Evolutionary conservation across 2,888 invertebrate genomes (phyloP), one percentile per base, ranked within the genome.

Genomic region (Bugulina stolonifera): DNA sequence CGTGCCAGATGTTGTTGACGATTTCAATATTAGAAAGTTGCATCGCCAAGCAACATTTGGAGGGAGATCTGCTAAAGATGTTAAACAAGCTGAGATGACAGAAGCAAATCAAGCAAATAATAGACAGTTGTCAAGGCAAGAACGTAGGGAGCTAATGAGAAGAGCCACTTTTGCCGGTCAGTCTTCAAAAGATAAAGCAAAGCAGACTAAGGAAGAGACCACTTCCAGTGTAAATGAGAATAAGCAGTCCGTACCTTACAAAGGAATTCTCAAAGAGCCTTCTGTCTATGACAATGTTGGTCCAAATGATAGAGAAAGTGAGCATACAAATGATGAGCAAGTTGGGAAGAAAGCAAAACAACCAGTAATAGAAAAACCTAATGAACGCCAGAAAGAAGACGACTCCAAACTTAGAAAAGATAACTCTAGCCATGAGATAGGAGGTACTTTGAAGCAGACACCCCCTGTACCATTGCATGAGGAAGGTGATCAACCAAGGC

Each of bases 11-110:
- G 64, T 29, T 3, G 64, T 64, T 32, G 32, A 64, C 32, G 64
- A 64, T n/a, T 27, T 10, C 3, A 64, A 64, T n/a, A 64, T 64
- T 34, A 27, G 64, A 29, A 22, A 29, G 32, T 32, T 64, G 32
- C 64, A 64, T 32, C 2, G 64, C 3, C 64, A 64, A n/a, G 64
- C 64, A 29, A 64, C 64, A 27, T 64, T 64, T 64, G 64, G 64
- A 5, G 64, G 64, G 2, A 64, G 64, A n/a, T 5, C 32, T 14
- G 34, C 32, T 27, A n/a, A 3, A 25, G 64, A 64, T n/a, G 57
- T n/a, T n/a, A 22, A 22, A 10, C 5, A 25, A 32, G 3, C 32
- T 25, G 64, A 32, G 3, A n/a, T 2, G 10, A 25, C 32, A 3
- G 32, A 64, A 3, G 10, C 14, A 2, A 27, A 64, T 32, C n/a